Percentiles rank a stretch among this genome's conserved stretches.
Evolutionary conservation across 2,113 vertebrate genomes (phyloP).

Genomic region (Rhea pennata): DNA sequence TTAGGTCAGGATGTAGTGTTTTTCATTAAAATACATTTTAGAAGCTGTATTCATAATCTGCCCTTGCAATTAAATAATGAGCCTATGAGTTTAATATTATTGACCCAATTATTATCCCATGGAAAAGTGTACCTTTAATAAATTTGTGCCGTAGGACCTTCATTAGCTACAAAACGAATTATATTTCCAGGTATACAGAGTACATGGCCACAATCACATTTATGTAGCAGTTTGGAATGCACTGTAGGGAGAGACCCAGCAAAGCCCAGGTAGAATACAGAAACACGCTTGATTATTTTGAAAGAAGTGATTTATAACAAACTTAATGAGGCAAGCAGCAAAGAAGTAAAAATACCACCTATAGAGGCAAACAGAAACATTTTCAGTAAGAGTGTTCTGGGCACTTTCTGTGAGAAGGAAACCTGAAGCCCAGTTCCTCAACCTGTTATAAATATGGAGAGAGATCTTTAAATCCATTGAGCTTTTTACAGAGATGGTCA

Average conservation of each 20-base stretch:
- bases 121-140: constrained; percentile 95
- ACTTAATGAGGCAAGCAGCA: background rate
- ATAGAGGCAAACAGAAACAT: background rate
- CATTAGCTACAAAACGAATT: constrained; percentile 86
- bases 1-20: constrained; percentile 99
- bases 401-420: background rate
- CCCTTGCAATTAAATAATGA: constrained; percentile 99
- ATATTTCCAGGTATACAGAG: constrained; percentile 78
- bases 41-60: constrained; percentile 98
- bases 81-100: constrained; percentile 95
- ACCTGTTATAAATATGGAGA: background rate
- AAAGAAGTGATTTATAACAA: constrained; percentile 36
- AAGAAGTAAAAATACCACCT: background rate
- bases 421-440: background rate
- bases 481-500: background rate
- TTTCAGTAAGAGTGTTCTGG: background rate
- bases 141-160: constrained; percentile 93
- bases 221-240: constrained; percentile 45
- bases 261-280: background rate
- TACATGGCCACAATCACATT: constrained; percentile 60
- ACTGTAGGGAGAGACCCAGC: background rate
- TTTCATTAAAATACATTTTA: constrained; percentile 99
- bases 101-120: constrained; percentile 95
- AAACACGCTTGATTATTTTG: constrained; percentile 48
- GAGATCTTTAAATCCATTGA: background rate